Percentiles rank a stretch among this genome's conserved stretches.
These are phyloP conservation scores for Bombus difficillimus DNA, from an alignment of 1,140 invertebrate species.

Conservation along the genomic window DNA sequence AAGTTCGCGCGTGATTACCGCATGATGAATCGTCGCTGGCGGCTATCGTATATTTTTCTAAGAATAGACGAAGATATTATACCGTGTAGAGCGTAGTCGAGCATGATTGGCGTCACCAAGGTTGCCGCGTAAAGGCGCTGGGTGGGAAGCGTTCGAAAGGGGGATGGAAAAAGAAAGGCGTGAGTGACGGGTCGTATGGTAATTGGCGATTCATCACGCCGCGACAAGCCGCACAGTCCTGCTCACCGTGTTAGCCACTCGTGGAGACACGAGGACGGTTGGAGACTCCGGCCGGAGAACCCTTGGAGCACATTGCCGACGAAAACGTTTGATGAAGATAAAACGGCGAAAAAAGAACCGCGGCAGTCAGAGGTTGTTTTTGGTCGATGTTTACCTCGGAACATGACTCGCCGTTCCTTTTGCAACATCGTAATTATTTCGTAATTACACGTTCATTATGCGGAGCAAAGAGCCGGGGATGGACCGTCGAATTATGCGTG, in stretches of 20 bases:
- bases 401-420: constrained; percentile 52
- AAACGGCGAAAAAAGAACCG: constrained; percentile 46
- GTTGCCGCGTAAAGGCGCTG: constrained; percentile 39
- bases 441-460: constrained; percentile 64
- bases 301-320: constrained; percentile 58
- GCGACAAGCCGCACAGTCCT: constrained; percentile 57
- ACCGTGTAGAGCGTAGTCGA: constrained; percentile 23
- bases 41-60: constrained; percentile 57
- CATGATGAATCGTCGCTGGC: constrained; percentile 36
- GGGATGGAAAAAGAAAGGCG: constrained; percentile 30
- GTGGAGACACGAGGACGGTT: constrained; percentile 46
- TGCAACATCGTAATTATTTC: constrained; percentile 62
- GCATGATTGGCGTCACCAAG: constrained; percentile 59
- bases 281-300: constrained; percentile 38
- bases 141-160: constrained; percentile 14
- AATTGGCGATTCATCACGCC: constrained; percentile 61
- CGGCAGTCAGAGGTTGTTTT: constrained; percentile 36
- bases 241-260: constrained; percentile 62
- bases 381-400: constrained; percentile 42
- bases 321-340: constrained; percentile 60
- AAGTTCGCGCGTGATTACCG: constrained; percentile 17
- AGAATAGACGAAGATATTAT: constrained; percentile 45
- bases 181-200: constrained; percentile 60
- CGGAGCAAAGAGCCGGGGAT: neutral
- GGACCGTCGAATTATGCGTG: constrained; percentile 10